phyloP scores from a whole-genome alignment of 2,113 vertebrate genomes.

The Illadopsis cleaveri region DNA sequence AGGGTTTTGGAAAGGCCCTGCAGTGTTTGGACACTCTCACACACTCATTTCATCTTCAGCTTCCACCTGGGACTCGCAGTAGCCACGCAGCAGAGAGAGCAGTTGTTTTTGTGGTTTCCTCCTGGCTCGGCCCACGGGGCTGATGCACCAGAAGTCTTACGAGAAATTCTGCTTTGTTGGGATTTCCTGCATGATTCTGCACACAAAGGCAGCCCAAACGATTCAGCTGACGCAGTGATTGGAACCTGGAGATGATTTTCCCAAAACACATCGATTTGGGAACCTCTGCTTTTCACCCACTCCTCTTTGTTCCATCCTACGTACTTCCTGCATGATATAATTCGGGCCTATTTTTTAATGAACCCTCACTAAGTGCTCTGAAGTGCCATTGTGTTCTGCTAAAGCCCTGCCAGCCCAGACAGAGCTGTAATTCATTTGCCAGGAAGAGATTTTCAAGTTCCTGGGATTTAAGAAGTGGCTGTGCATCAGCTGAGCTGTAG shows the following conservation, averaged over 20 bases:
- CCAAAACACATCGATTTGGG: conserved; percentile 19
- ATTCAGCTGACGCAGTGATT: conserved; percentile 51
- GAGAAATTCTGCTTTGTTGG: conserved; percentile 56
- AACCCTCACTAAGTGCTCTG: not conserved
- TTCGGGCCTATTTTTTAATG: not conserved
- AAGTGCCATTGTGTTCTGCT: not conserved
- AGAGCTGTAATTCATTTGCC: not conserved
- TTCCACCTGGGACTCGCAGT: conserved; percentile 50
- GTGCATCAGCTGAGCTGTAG: not conserved
- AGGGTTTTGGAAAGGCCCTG: not conserved
- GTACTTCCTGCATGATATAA: conserved; percentile 17
- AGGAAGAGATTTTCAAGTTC: not conserved
- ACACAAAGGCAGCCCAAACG: conserved; percentile 8
- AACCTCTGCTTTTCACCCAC: conserved; percentile 56
- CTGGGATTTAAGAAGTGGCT: not conserved
- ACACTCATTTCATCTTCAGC: not conserved
- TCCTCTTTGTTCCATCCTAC: conserved; percentile 28
- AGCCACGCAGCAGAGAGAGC: not conserved
- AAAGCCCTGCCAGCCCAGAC: not conserved
- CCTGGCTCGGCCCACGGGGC: not conserved
- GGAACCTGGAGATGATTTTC: conserved; percentile 38
- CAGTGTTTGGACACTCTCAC: not conserved
- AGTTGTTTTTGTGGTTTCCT: conserved; percentile 58
- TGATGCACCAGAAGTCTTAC: conserved; percentile 55
- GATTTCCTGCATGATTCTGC: conserved; percentile 50